Conservation (phyloP, 64 coral and sea anemone species). For the Acropora yongei region DNA sequence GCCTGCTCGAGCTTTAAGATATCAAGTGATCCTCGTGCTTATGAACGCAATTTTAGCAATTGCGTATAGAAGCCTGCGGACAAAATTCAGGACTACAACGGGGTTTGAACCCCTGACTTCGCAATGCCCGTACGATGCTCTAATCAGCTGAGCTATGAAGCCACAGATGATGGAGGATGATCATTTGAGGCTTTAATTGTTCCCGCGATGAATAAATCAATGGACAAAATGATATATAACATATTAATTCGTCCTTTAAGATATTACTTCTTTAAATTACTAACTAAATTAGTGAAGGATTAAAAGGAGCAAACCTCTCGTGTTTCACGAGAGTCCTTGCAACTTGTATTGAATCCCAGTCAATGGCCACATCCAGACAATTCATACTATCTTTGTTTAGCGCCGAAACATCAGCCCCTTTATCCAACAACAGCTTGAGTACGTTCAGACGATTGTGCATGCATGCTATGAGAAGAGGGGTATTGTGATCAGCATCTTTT, state of each 20-base stretch:
- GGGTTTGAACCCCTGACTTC: too few relatives aligned
- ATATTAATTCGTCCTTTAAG: too few relatives aligned
- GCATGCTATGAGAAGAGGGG: background rate
- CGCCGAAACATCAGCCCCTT: constrained; percentile 40
- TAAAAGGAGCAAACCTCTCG: constrained; percentile 40
- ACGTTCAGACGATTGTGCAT: constrained; percentile 13
- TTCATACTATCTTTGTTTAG: constrained; percentile 14
- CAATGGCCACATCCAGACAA: constrained; percentile 83
- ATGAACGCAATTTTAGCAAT: too few relatives aligned
- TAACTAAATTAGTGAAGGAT: background rate
- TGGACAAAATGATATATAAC: too few relatives aligned
- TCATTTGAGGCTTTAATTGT: background rate
- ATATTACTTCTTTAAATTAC: too few relatives aligned
- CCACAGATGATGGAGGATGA: too few relatives aligned
- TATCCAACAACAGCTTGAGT: constrained; percentile 43
- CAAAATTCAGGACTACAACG: too few relatives aligned
- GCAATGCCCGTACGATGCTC: too few relatives aligned
- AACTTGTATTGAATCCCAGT: constrained; percentile 74
- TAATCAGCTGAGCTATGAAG: too few relatives aligned
- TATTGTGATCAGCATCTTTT: background rate
- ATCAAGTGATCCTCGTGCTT: too few relatives aligned
- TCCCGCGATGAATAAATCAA: background rate
- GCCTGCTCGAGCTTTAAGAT: too few relatives aligned
- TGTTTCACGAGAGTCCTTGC: constrained; percentile 74
- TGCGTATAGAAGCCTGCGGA: too few relatives aligned